Base-by-base conservation (phyloP, 2,888 invertebrate genomes). In the Epinotia bilunana region DNA sequence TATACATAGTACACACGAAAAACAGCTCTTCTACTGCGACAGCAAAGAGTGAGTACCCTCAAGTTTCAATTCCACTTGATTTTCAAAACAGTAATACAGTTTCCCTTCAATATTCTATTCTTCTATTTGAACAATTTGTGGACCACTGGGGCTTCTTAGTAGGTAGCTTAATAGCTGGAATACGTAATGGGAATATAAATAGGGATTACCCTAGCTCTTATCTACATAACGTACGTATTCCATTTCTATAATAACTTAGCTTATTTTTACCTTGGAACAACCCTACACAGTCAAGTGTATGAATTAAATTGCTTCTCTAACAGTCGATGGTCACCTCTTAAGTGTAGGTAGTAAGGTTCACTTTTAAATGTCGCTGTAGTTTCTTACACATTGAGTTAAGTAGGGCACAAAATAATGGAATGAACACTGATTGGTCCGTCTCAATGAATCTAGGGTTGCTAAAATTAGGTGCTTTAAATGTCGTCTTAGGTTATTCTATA, bases 391-490 rank as follows among this genome's bases (percentile, higher is more conserved):
- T 70, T 13, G 58, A 74, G 70, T 70, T 64, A 74, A 74, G 49
- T 74, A 60, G 74, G 58, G 74, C 64, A 70, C 70, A 70, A 64
- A 70, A 64, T 70, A 64, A 64, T 65, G 60, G 53, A 58, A 53
- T 53, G 49, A 53, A 58, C 74, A 60, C 58, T 60, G 70, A 64
- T 70, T 69, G 67, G 53, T 23, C 23, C 53, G 64, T 43, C 28
- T 13, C 69, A 6, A 20, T 33, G 18, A 28, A 46, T 49, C 63
- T 58, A 74, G 69, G 69, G 63, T 57, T 68, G 62, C 49, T 28
- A 67, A 67, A 55, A 33, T 55, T 39, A 13, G 6, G 13, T 28
- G 1, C n/a, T 53, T n/a, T 1, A 12, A 55, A 49, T 28, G 49
- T 9, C 16, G 23, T 64, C 7, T 13, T 13, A 11, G 0, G 16